phyloP scores from a whole-genome alignment of 2,888 invertebrate genomes.

The Helicoverpa assulta region DNA sequence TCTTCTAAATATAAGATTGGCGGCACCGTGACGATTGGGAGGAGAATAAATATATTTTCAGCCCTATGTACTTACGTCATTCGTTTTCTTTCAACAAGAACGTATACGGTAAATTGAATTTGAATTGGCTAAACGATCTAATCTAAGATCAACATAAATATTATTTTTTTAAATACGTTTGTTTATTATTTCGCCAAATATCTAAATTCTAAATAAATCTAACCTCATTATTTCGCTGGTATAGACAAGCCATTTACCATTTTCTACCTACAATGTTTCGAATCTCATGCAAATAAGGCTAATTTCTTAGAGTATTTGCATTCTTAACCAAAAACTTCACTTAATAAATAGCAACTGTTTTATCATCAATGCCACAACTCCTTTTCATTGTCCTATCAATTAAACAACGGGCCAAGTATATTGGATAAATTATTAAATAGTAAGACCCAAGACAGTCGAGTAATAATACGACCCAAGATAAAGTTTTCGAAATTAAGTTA shows the following conservation, averaged over 20 bases:
- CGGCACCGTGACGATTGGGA: conserved; percentile 40
- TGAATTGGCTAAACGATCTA: neutral
- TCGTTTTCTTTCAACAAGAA: conserved; percentile 8
- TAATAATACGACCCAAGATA: conserved; percentile 1
- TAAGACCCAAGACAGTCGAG: no score
- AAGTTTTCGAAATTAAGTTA: conserved; percentile 14
- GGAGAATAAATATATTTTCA: conserved; percentile 44
- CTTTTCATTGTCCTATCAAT: no score
- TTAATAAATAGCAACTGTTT: no score
- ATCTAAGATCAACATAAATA: no score
- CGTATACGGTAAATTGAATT: conserved; percentile 18
- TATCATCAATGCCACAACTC: no score
- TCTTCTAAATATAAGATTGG: conserved; percentile 64
- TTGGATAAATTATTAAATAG: no score
- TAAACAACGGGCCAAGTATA: no score
- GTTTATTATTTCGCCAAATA: conserved; percentile 16
- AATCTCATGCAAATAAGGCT: no score
- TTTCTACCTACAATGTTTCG: no score
- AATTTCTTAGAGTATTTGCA: no score
- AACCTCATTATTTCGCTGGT: neutral
- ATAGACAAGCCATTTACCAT: neutral
- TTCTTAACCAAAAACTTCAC: no score
- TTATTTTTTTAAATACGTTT: no score
- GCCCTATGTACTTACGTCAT: conserved; percentile 47
- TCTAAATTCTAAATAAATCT: neutral